phyloP scores from a whole-genome alignment of 64 coral and sea anemone genomes.

The Platygyra sinensis region DNA sequence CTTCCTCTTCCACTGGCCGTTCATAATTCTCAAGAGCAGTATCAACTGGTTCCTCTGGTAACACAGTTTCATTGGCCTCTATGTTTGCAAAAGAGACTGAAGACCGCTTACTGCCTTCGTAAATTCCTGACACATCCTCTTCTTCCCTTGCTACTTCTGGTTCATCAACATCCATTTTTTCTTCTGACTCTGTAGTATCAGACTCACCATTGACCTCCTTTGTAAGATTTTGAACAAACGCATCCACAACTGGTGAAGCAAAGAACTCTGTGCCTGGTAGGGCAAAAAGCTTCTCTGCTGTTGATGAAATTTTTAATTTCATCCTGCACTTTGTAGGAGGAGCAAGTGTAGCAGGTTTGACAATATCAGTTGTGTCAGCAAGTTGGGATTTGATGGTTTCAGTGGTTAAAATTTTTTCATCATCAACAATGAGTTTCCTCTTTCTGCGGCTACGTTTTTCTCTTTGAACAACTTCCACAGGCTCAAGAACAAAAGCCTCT shows the following conservation, averaged over 20 bases:
- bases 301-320: constrained; percentile 74
- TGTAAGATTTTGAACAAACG: constrained; percentile 60
- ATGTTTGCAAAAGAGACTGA: constrained; percentile 50
- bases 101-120: constrained; percentile 17
- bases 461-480: constrained; percentile 95
- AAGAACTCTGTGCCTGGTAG: no score
- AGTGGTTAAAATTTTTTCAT: constrained; percentile 88
- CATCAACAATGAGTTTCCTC: constrained; percentile 98
- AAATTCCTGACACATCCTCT: constrained; percentile 43
- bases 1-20: constrained; percentile 45
- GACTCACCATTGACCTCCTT: constrained; percentile 6
- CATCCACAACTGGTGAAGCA: constrained; percentile 23
- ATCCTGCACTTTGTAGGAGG: constrained; percentile 91
- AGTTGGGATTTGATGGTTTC: constrained; percentile 89
- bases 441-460: constrained; percentile 93
- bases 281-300: no score
- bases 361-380: constrained; percentile 87
- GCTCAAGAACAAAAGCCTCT: constrained; percentile 95
- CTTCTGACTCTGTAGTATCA: constrained; percentile 52
- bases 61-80: constrained; percentile 12
- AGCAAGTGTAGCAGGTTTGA: constrained; percentile 91
- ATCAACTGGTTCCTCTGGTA: constrained; percentile 56
- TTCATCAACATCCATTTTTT: constrained; percentile 70
- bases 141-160: constrained; percentile 50
- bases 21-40: constrained; percentile 24